Base-by-base conservation (phyloP, 2,113 vertebrate species). In the Rhabdomys dilectus region DNA sequence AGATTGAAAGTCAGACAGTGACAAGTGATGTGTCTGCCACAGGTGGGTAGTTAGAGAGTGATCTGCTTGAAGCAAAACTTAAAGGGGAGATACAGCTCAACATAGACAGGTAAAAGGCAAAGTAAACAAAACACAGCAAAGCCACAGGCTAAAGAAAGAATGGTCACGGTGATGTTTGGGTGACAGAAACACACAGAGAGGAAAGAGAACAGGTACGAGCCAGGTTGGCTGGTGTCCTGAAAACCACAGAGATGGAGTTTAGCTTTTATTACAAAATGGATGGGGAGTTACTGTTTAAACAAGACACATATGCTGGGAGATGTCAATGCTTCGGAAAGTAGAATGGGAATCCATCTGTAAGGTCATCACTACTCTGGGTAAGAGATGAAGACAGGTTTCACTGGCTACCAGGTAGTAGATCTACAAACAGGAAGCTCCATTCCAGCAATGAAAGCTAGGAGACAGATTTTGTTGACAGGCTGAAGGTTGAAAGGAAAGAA, bases 21-120 rank as follows among this genome's bases (percentile, higher is more conserved):
- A 39, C 10, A 39, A 85, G 31, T 7, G 62, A 76, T 3, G 1
- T 21, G 13, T 4, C 26, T 51, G 7, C 51, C 10, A 9, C 1
- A 9, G 60, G 45, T 48, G 0, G 24, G 4, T 5, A 21, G 12
- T 2, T 1, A 9, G 2, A 11, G 29, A 16, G 60, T 1, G 5
- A 62, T 70, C 31, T 29, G 68, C 82, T 34, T 17, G n/a, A 85
- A 66, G 58, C 48, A 91, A 77, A 77, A n/a, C 36, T 17, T 53
- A 51, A 66, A 45, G 16, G 21, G 13, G 4, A 73, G 36, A 56
- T 1, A 29, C 24, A 89, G 56, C 7, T 19, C 70, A 26, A n/a
- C 8, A 36, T 0, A 5, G 26, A 8, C 66, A 17, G 7, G 21
- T 13, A 48, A 36, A 0, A 10, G 17, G 29, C 1, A 21, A 13